Evolutionary conservation across 2,113 vertebrate genomes (phyloP), one percentile per base, ranked within the genome.

Genomic region (Nanorana parkeri): DNA sequence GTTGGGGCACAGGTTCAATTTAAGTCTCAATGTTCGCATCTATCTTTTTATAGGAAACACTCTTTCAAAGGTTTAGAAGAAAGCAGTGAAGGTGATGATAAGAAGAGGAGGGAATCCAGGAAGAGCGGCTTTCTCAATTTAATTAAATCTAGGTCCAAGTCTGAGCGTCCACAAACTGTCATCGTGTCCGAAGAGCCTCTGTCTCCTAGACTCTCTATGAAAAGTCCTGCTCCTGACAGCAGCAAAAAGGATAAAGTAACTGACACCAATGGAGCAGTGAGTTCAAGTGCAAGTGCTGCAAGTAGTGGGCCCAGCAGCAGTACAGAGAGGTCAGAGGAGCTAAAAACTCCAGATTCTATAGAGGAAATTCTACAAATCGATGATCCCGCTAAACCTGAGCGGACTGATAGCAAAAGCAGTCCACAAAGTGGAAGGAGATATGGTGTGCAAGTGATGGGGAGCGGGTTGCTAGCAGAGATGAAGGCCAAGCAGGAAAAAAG

Each of bases 401-500:
- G 84, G 11, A 68, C 56, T 19, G 94, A 94, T 69, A 90, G 88
- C 88, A 92, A 87, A 90, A 92, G 94, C 74, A 99, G 97, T 84
- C 97, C 97, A 0, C 96, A 97, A 85, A 93, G 92, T 0, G 93
- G 96, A 8, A 91, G 96, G 69, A 86, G 96, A 60, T 97, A 96
- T 2, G 95, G 96, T 0, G 88, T 98, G 72, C 97, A 97, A 86
- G 94, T 98, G 89, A 98, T 99, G 94, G 97, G 97, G 84, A 94
- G 96, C 0, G 95, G 95, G 3, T 92, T 99, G 26, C 89, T 99
- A 5, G 97, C 97, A 0, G 97, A 99, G 90, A 99, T 99, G 95
- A 99, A 97, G 85, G 97, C 97, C 86, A 99, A 99, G 87, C 97
- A 98, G 67, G 97, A 98, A 89, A 95, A 90, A 84, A 95, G 96